Base-by-base conservation (phyloP, 35 echinoderm and acorn worm species). In the Apostichopus parvimensis region DNA sequence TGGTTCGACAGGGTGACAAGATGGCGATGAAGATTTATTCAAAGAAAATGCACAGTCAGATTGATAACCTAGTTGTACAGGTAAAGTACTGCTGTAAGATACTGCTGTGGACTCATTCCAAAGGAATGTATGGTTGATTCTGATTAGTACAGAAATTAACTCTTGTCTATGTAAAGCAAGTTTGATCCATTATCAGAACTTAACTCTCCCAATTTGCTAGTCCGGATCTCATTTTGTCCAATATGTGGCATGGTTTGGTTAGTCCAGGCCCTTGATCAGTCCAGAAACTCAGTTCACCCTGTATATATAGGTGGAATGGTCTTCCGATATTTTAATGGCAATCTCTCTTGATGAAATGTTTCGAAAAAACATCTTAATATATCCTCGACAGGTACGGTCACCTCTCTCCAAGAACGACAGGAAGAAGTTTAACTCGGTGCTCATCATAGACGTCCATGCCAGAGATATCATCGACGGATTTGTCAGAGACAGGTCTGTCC, bases 381-480 rank as follows among this genome's bases (percentile, higher is more conserved):
- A 12, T 57, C 58, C 57, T 92, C 9, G 22, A 54, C 25, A 98
- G 96, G 96, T 98, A 7, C 93, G 97, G 76, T 99, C 97, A 93
- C 97, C 97, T 56, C 85, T 99, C 20, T 94, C 97, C 71, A 99
- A 93, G 68, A 99, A 99, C 83, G 97, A 99, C 26, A 79, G 97
- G n/a, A 83, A 79, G 52, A 99, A 99, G 92, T 99, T 96, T 91
- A 99, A 99, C 91, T 60, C 91, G 56, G 97, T 99, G 12, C 97
- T 99, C 9, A 99, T 99, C 90, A 99, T 99, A 86, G 97, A 99
- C 95, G 97, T 99, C 28, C 97, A 99, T 90, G 97, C 97, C 22
- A 93, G 97, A 72, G 95, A 96, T 71, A 98, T 99, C 92, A 99
- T 99, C 56, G 97, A 99, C 90, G 97, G 95, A 25, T 99, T 99